Evolutionary conservation across 2,113 vertebrate species (phyloP).

Genomic region (Apaloderma vittatum): DNA sequence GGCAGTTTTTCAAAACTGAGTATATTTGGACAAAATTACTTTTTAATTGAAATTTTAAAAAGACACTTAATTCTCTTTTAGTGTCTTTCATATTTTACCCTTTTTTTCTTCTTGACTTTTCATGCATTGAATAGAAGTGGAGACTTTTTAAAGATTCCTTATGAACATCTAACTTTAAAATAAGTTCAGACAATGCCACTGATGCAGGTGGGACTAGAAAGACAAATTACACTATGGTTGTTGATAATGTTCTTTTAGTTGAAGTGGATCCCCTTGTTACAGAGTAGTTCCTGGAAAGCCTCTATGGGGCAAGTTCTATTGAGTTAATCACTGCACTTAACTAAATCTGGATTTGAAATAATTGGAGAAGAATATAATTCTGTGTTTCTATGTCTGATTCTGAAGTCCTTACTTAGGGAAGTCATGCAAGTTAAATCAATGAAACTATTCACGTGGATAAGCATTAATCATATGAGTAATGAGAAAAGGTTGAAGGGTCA

Average conservation of each 20-base stretch:
- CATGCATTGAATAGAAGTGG: background rate
- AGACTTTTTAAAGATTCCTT: background rate
- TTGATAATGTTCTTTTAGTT: background rate
- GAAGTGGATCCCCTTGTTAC: background rate
- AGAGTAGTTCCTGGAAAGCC: background rate
- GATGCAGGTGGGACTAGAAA: background rate
- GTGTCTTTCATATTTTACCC: background rate
- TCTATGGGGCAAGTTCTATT: background rate
- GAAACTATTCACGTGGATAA: constrained; percentile 44
- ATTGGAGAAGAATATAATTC: background rate
- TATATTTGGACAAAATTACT: background rate
- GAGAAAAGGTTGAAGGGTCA: constrained; percentile 43
- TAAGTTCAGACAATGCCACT: background rate
- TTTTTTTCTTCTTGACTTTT: background rate
- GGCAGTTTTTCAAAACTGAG: background rate
- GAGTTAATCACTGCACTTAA: constrained; percentile 13
- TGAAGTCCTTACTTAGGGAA: background rate
- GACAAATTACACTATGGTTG: background rate
- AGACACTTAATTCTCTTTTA: background rate
- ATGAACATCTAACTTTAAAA: background rate
- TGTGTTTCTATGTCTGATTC: background rate
- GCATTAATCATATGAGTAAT: constrained; percentile 65
- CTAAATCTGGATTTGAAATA: constrained; percentile 21
- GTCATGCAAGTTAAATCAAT: constrained; percentile 38
- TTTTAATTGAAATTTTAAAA: background rate